Evolutionary conservation across 1,140 invertebrate species (phyloP).

Genomic region (Onthophagus taurus): DNA sequence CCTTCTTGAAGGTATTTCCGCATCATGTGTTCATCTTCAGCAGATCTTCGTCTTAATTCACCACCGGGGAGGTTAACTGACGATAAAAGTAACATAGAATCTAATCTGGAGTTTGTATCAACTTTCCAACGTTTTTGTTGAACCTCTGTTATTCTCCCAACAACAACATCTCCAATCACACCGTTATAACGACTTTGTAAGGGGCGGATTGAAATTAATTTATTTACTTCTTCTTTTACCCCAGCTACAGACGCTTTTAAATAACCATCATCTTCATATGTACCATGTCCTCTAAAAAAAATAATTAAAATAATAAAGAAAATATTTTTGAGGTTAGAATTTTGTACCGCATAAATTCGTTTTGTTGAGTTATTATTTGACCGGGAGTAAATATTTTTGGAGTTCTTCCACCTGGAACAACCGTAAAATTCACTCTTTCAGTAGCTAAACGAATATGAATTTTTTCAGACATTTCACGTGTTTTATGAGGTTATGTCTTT

Average conservation of each 20-base stretch:
- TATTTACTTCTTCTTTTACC: slow-evolving; percentile 87
- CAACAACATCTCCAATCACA: slow-evolving; percentile 94
- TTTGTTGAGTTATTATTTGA: slow-evolving; percentile 70
- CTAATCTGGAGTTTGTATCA: slow-evolving; percentile 83
- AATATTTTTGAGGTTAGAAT: slow-evolving; percentile 9
- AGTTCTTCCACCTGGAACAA: slow-evolving; percentile 45
- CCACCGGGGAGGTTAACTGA: slow-evolving; percentile 96
- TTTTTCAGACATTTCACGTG: slow-evolving; percentile 20
- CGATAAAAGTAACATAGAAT: slow-evolving; percentile 80
- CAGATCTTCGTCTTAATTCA: slow-evolving; percentile 84
- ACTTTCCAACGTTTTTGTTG: slow-evolving; percentile 92
- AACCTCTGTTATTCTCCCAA: slow-evolving; percentile 87
- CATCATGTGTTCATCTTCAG: slow-evolving; percentile 98
- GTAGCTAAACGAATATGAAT: slow-evolving; percentile 41
- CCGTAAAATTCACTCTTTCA: slow-evolving; percentile 42
- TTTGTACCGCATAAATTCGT: slow-evolving; percentile 74
- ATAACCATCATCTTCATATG: slow-evolving; percentile 72
- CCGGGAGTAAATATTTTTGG: slow-evolving; percentile 75
- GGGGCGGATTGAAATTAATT: slow-evolving; percentile 83
- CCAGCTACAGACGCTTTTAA: slow-evolving; percentile 91
- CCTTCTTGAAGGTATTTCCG: slow-evolving; percentile 89
- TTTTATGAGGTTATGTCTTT: background rate
- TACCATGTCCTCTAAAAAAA: slow-evolving; percentile 84
- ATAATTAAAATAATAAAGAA: slow-evolving; percentile 11
- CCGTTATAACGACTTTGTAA: slow-evolving; percentile 85